Base-by-base conservation (phyloP, 2,888 invertebrate genomes). In the Serrognathus titanus region DNA sequence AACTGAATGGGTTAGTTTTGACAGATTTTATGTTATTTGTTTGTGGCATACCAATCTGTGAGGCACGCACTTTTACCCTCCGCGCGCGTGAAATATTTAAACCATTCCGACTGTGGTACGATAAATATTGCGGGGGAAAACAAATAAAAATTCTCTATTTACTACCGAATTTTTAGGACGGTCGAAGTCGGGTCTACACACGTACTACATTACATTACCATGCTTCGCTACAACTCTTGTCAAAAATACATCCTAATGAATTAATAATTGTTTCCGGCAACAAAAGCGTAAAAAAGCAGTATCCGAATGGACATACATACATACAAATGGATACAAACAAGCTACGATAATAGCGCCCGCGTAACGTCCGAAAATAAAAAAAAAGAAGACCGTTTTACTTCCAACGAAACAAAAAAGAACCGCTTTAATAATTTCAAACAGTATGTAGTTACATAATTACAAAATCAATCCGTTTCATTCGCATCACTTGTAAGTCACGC, bases 121-220 rank as follows among this genome's bases (percentile, higher is more conserved):
- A 49, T 49, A 49, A 49, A 49, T 35, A 35, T 49, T 35, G 16
- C 11, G 36, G 48, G 48, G 38, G 36, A 35, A 37, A 49, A 49
- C 49, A 37, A 49, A 49, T 49, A 49, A 49, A 43, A 49, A 49
- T 49, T 49, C 49, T 9, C 49, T 49, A 49, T 49, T 49, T 49
- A 49, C 49, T 49, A 38, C 49, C 38, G 49, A 49, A 38, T 49
- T 49, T 49, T 49, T 49, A 49, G 49, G 36, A 38, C 49, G 49
- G 49, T 38, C 36, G 49, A 49, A 49, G 20, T n/a, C 38, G 49
- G 36, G 38, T 37, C 49, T 20, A 38, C 24, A 31, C 36, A 37
- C 49, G 49, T 49, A 49, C 38, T 24, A 49, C 49, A 49, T 49
- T 12, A 24, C 49, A 38, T 35, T 36, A 31, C 37, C 10, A 43